Percentiles rank a stretch among this genome's conserved stretches.
phyloP scores from a whole-genome alignment of 2,888 invertebrate genomes.

The Drosophila trichaetosa region DNA sequence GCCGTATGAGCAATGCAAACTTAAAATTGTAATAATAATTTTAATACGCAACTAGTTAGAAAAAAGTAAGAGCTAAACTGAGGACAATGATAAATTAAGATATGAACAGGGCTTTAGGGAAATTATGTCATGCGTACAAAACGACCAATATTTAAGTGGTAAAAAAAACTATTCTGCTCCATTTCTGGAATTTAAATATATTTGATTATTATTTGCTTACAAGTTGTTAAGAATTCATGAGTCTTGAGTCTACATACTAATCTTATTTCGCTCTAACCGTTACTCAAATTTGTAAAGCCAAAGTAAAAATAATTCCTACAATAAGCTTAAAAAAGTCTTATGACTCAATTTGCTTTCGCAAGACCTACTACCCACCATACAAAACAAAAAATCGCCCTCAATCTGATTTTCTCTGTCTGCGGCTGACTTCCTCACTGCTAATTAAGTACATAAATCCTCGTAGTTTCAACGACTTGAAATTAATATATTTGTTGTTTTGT shows the following conservation, averaged over 20 bases:
- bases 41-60: conserved; percentile 39
- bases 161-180: neutral
- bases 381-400: conserved; percentile 20
- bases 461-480: conserved; percentile 46
- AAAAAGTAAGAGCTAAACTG: conserved; percentile 27
- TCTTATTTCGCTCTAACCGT: neutral
- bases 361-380: conserved; percentile 1
- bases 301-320: neutral
- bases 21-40: conserved; percentile 26
- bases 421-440: conserved; percentile 42
- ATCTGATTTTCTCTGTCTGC: conserved; percentile 7
- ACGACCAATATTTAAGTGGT: neutral
- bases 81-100: conserved; percentile 16
- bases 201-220: neutral
- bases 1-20: conserved; percentile 49
- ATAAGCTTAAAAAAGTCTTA: conserved; percentile 13
- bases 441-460: conserved; percentile 63
- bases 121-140: neutral
- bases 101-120: conserved; percentile 18
- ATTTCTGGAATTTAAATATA: neutral
- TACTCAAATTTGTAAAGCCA: neutral
- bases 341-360: conserved; percentile 38
- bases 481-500: conserved; percentile 40
- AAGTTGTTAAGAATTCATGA: neutral
- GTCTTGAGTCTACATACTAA: neutral